Conservation (phyloP, 64 coral and sea anemone genomes). For the Stylophora pistillata region DNA sequence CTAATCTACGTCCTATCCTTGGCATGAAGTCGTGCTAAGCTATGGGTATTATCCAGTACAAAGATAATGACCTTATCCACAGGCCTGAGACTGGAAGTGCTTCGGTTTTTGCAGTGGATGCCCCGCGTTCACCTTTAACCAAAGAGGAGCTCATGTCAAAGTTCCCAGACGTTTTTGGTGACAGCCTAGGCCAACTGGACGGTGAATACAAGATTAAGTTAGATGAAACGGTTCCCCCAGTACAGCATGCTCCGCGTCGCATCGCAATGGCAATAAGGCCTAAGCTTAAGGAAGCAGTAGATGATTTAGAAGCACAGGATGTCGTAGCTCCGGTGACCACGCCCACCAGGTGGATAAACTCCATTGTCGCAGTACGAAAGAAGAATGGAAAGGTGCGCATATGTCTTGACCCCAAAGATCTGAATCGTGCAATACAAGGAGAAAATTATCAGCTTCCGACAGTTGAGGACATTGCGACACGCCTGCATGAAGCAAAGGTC, state of each 20-base stretch:
- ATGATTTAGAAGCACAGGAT: conserved; percentile 1
- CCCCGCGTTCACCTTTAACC: background rate
- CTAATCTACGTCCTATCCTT: background rate
- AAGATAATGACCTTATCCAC: conserved; percentile 25
- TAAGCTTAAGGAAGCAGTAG: conserved; percentile 3
- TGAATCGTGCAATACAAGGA: conserved; percentile 5
- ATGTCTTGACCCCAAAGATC: conserved; percentile 19
- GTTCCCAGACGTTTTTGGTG: background rate
- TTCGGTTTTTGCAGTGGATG: conserved; percentile 13
- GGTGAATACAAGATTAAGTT: conserved; percentile 22
- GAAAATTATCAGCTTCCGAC: conserved; percentile 24
- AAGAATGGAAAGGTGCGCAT: conserved; percentile 17
- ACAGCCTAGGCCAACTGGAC: background rate
- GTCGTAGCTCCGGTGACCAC: background rate
- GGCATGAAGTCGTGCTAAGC: background rate
- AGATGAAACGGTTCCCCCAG: conserved; percentile 3
- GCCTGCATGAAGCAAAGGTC: background rate
- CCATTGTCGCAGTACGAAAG: background rate
- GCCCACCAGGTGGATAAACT: conserved; percentile 4
- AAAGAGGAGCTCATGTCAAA: background rate
- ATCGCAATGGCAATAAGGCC: conserved; percentile 11
- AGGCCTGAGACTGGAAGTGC: background rate
- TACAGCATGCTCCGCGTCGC: background rate
- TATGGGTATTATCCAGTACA: conserved; percentile 26
- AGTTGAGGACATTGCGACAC: conserved; percentile 13